Base-by-base conservation (phyloP, 2,797 vertebrate genomes). In the Mareca penelope region DNA sequence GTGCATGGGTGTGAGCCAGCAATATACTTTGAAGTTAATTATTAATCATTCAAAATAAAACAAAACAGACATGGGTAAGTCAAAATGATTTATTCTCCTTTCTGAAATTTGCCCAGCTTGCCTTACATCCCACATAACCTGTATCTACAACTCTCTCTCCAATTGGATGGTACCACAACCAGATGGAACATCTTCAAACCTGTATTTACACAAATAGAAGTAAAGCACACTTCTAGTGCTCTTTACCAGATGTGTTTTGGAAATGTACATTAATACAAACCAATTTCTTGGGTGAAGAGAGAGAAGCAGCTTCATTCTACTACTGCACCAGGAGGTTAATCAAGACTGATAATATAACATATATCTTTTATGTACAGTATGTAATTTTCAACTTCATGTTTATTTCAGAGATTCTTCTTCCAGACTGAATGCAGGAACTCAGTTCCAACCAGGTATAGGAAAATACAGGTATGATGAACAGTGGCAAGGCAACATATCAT, bases 301-400 rank as follows among this genome's bases (percentile, higher is more conserved):
- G 42, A 90, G 46, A 93, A 94, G 89, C 64, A 85, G 64, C 69
- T 87, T 80, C 83, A 85, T 76, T 84, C 44, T 65, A 61, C 75
- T 94, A 31, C 60, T 89, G 78, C 85, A 95, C 72, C 93, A 94
- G 95, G 88, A 96, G 91, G 89, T 84, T 90, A 93, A 76, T 35
- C 28, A 69, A 82, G n/a, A 83, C 23, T 31, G 33, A 7, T 17
- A 85, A 82, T 2, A 63, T 9, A 33, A 80, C 7, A 7, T 1
- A 73, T 14, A 64, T 15, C 12, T 53, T 75, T 52, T 8, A 57
- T 28, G 44, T 33, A 70, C 19, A 68, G 9, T 10, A 7, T 67
- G 4, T 33, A 11, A 82, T 70, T 89, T 76, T 89, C 53, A 85
- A 31, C 35, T 48, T 84, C 3, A 21, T 77, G n/a, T 79, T 35